Evolutionary conservation across 2,113 vertebrate genomes (phyloP).

Genomic region (Madoqua kirkii): DNA sequence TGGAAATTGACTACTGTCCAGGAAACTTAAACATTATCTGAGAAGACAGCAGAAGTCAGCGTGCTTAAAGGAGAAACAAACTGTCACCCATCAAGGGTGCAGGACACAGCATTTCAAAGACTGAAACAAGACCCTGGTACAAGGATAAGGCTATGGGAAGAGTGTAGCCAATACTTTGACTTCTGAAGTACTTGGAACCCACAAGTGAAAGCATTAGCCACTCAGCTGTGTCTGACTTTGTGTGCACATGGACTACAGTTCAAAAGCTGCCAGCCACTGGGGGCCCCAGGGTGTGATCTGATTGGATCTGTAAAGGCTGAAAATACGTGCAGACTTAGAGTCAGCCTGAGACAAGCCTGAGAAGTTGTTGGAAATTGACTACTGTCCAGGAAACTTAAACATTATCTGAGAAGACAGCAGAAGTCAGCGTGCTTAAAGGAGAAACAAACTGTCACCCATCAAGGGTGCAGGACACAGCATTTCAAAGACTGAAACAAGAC

Average conservation of each 20-base stretch:
- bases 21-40: slow-evolving; percentile 54
- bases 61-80: slow-evolving; percentile 37
- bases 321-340: neutral
- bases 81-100: slow-evolving; percentile 21
- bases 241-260: no score
- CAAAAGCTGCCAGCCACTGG: slow-evolving; percentile 14
- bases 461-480: slow-evolving; percentile 32
- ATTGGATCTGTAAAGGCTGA: slow-evolving; percentile 45
- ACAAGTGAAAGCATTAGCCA: neutral
- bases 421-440: slow-evolving; percentile 22
- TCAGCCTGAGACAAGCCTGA: slow-evolving; percentile 28
- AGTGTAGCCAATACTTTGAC: neutral
- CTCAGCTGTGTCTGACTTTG: neutral
- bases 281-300: slow-evolving; percentile 24
- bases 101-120: slow-evolving; percentile 13
- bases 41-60: slow-evolving; percentile 21
- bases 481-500: neutral
- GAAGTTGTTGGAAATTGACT: slow-evolving; percentile 54
- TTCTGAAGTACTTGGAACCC: neutral
- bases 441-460: neutral
- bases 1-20: slow-evolving; percentile 47
- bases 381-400: slow-evolving; percentile 42
- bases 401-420: slow-evolving; percentile 51
- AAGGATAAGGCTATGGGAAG: neutral
- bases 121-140: neutral